Evolutionary conservation across 2,113 vertebrate species (phyloP).

Genomic region (Butastur rufipennis): DNA sequence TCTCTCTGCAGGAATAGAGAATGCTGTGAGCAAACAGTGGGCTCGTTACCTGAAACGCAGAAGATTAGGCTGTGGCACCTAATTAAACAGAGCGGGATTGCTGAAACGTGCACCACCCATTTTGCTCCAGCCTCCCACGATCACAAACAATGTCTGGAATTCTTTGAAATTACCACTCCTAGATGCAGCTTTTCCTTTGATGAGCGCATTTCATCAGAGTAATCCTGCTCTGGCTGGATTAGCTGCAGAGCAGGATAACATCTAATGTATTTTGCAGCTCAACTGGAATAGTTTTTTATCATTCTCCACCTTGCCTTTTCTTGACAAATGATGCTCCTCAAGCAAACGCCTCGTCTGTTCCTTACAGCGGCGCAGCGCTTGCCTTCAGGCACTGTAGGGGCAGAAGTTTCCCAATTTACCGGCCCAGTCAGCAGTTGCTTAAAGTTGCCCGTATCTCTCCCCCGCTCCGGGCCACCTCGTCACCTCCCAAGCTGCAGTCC

Average conservation of each 20-base stretch:
- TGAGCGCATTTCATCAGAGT: constrained; percentile 28
- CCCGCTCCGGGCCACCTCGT: neutral
- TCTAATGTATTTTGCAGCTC: neutral
- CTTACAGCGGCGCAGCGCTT: neutral
- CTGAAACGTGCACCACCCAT: constrained; percentile 33
- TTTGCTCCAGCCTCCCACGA: constrained; percentile 45
- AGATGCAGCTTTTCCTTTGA: constrained; percentile 32
- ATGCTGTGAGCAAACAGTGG: neutral
- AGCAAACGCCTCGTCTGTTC: neutral
- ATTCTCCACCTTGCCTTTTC: neutral
- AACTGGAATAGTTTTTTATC: neutral
- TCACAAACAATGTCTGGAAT: constrained; percentile 46
- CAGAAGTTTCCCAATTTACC: neutral
- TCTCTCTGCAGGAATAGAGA: neutral
- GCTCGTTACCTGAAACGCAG: neutral
- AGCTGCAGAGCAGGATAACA: constrained; percentile 6
- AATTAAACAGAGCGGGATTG: constrained; percentile 20
- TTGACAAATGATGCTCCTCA: neutral
- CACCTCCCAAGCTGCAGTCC: fast-evolving
- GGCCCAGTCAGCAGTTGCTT: fast-evolving
- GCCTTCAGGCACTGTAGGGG: neutral
- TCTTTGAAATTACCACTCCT: constrained; percentile 63
- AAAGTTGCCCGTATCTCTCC: fast-evolving
- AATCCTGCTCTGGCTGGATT: constrained; percentile 29
- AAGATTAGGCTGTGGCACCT: constrained; percentile 12